phyloP scores from a whole-genome alignment of 2,888 invertebrate species.

The Stegana nigrithorax region DNA sequence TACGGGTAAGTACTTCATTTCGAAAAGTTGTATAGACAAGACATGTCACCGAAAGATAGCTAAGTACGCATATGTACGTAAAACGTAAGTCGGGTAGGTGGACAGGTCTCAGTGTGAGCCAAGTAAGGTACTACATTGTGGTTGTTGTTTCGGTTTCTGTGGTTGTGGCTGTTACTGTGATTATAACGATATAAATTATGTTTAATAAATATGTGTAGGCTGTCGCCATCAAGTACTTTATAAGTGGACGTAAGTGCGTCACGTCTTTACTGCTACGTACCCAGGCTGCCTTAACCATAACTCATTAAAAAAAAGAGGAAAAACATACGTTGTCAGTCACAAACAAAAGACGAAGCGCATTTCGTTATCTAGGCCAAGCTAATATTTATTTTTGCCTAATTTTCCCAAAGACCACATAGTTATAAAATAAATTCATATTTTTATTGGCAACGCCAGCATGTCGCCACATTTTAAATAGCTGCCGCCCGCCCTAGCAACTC shows the following conservation, averaged over 20 bases:
- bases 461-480: conserved; percentile 2
- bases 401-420: neutral
- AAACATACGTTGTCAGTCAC: too few species aligned
- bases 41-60: conserved; percentile 8
- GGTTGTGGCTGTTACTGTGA: neutral
- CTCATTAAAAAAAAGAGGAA: too few species aligned
- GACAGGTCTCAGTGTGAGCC: neutral
- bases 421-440: conserved; percentile 8
- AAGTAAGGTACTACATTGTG: conserved; percentile 6
- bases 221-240: conserved; percentile 2
- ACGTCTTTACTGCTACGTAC: too few species aligned
- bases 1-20: neutral
- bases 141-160: neutral
- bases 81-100: conserved; percentile 8
- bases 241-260: too few species aligned
- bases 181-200: conserved; percentile 18
- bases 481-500: too few species aligned
- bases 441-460: neutral
- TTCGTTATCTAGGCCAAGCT: too few species aligned
- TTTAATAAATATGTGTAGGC: conserved; percentile 19
- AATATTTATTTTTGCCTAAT: neutral
- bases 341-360: too few species aligned
- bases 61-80: neutral
- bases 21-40: neutral
- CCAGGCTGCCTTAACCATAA: too few species aligned